A percentile compares a stretch with the other conserved stretches of the same genome.
These are phyloP conservation scores for Agrochola lychnidis DNA, from an alignment of 2,888 invertebrate genomes.

Conservation along the genomic window DNA sequence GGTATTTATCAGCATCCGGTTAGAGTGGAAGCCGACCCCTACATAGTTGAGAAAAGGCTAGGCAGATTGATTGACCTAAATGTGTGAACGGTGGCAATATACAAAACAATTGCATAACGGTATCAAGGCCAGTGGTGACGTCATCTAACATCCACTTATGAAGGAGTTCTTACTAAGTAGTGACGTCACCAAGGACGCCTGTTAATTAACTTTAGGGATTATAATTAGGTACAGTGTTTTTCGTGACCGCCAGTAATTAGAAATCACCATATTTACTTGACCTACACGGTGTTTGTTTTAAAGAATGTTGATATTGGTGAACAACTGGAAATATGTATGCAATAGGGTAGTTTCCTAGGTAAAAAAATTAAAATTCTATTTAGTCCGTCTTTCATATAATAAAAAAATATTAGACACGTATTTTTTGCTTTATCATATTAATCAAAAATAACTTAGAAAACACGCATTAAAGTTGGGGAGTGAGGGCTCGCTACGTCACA, in stretches of 20 bases:
- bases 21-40: neutral
- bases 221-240: constrained; percentile 38
- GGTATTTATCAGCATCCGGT: neutral
- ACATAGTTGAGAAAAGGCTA: neutral
- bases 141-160: constrained; percentile 27
- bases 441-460: too few species aligned
- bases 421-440: too few species aligned
- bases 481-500: too few species aligned
- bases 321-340: neutral
- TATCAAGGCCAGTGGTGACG: constrained; percentile 34
- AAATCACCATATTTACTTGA: constrained; percentile 41
- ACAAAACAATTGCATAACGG: constrained; percentile 18
- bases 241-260: constrained; percentile 46
- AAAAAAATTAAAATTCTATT: too few species aligned
- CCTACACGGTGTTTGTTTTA: constrained; percentile 2
- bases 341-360: too few species aligned
- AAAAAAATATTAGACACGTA: too few species aligned
- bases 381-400: too few species aligned
- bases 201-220: constrained; percentile 56
- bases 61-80: neutral
- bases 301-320: neutral
- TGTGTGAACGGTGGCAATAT: constrained; percentile 2
- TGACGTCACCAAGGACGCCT: constrained; percentile 50
- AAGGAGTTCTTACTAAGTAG: constrained; percentile 21
- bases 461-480: too few species aligned